These are phyloP conservation scores for Tipula confusa DNA, from an alignment of 2,888 invertebrate genomes.

Conservation along the genomic window DNA sequence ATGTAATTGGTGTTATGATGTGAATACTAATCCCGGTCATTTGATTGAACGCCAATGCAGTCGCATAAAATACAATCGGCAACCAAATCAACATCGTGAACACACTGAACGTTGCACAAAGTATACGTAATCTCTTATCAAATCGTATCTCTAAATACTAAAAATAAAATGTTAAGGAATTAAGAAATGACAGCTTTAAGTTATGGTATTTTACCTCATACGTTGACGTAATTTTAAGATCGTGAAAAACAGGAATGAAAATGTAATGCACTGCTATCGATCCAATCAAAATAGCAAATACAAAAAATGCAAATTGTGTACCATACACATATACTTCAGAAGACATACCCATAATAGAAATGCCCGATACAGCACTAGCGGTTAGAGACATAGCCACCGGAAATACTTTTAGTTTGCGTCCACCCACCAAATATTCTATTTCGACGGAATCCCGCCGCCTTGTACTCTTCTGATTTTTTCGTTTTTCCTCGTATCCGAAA, in stretches of 20 bases:
- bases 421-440: neutral
- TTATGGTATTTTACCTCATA: constrained; percentile 63
- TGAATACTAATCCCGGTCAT: constrained; percentile 68
- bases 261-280: constrained; percentile 51
- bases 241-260: constrained; percentile 67
- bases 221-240: constrained; percentile 65
- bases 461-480: neutral
- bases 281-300: constrained; percentile 39
- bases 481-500: neutral
- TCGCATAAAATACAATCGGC: constrained; percentile 61
- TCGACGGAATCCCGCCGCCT: neutral
- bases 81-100: constrained; percentile 57
- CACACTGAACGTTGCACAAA: constrained; percentile 40
- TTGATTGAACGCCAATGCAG: constrained; percentile 49
- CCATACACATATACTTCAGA: constrained; percentile 75
- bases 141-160: constrained; percentile 70
- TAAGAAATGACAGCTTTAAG: neutral
- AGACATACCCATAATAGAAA: constrained; percentile 64
- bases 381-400: neutral
- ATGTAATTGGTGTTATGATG: constrained; percentile 75
- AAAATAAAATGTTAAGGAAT: no score
- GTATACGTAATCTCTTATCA: constrained; percentile 62
- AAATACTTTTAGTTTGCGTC: neutral
- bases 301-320: constrained; percentile 64
- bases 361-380: constrained; percentile 52